Percentiles rank a stretch among this genome's conserved stretches.
These are phyloP conservation scores for Ramphastos sulfuratus DNA, from an alignment of 2,113 vertebrate species.

Conservation along the genomic window DNA sequence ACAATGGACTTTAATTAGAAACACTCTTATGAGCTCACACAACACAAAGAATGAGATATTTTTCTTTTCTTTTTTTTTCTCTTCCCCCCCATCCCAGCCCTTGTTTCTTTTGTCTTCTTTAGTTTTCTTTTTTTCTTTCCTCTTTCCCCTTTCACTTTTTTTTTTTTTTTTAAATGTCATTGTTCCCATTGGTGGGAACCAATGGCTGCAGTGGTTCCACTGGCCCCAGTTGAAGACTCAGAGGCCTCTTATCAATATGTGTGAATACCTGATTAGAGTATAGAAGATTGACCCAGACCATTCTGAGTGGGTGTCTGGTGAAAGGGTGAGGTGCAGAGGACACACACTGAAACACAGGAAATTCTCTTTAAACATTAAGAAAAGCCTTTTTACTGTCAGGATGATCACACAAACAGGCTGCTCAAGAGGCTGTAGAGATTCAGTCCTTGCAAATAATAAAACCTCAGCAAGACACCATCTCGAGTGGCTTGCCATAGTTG, in stretches of 20 bases:
- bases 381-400: not conserved
- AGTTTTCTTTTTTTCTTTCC: not conserved
- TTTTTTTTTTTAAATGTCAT: not conserved
- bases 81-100: too few species aligned
- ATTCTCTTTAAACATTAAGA: not conserved
- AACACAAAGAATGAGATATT: not conserved
- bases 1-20: slow-evolving; percentile 20
- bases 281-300: not conserved
- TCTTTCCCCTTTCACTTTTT: not conserved
- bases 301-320: not conserved
- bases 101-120: not conserved
- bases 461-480: not conserved
- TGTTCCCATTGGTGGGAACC: not conserved
- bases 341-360: not conserved
- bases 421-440: not conserved
- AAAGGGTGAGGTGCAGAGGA: not conserved
- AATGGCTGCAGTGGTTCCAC: not conserved
- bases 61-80: not conserved
- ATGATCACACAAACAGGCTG: not conserved
- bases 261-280: not conserved
- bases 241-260: not conserved
- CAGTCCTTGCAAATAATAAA: not conserved
- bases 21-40: not conserved
- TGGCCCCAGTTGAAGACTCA: not conserved
- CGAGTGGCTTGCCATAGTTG: not conserved